Conservation (phyloP, 2,797 vertebrate species). For the Esox lucius region DNA sequence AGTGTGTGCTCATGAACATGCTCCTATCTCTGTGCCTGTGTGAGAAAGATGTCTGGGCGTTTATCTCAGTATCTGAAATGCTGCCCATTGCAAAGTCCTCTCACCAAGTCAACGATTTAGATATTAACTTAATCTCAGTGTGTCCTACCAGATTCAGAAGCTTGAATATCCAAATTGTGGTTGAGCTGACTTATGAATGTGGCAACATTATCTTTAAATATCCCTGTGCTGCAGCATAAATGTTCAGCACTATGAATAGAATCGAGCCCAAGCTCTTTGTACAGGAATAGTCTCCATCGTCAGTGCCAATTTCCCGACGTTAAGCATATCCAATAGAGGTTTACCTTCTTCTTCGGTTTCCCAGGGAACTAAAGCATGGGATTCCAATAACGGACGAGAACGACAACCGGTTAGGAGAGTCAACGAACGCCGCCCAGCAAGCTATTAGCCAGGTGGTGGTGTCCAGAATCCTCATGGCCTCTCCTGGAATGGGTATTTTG, state of each 20-base stretch:
- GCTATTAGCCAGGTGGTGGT: constrained; percentile 95
- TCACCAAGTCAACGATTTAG: too few species aligned
- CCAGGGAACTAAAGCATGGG: constrained; percentile 90
- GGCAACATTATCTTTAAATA: too few species aligned
- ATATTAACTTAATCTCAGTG: too few species aligned
- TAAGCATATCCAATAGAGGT: neutral
- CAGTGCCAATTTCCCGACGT: too few species aligned
- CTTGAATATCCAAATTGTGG: neutral
- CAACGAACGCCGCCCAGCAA: constrained; percentile 89
- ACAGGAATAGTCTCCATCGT: neutral
- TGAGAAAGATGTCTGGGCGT: too few species aligned
- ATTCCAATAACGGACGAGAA: constrained; percentile 93
- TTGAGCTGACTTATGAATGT: too few species aligned
- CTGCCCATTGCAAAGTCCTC: too few species aligned
- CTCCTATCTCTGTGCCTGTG: too few species aligned
- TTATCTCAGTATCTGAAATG: too few species aligned
- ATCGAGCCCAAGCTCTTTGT: neutral
- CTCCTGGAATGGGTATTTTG: constrained; percentile 94
- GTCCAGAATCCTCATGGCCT: constrained; percentile 96
- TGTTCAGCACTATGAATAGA: too few species aligned
- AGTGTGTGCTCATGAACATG: too few species aligned
- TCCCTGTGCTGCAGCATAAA: too few species aligned
- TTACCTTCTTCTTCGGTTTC: constrained; percentile 4
- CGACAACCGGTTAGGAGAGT: constrained; percentile 92
- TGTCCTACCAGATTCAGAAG: neutral